A percentile compares a stretch with the other conserved stretches of the same genome.
Evolutionary conservation across 2,888 invertebrate genomes (phyloP).

Genomic region (Drosophila niveifrons): DNA sequence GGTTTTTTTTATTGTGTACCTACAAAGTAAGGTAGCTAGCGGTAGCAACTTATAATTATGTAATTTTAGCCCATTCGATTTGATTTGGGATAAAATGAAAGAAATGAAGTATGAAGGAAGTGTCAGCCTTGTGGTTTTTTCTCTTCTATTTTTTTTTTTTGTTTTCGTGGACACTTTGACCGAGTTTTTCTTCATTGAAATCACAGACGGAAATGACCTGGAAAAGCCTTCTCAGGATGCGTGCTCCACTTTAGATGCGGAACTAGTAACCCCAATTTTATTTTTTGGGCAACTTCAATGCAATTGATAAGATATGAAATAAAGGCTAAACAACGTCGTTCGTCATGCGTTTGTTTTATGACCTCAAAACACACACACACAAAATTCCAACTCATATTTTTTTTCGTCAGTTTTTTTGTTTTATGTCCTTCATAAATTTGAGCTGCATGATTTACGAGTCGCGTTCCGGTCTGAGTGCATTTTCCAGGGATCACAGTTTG

Average conservation of each 20-base stretch:
- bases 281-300: constrained; percentile 18
- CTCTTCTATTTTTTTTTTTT: not conserved
- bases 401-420: constrained; percentile 36
- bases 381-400: constrained; percentile 41
- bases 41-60: constrained; percentile 67
- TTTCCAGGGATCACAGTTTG: constrained; percentile 65
- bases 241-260: constrained; percentile 54
- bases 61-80: constrained; percentile 66
- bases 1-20: constrained; percentile 46
- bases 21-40: constrained; percentile 21
- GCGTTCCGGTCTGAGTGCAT: constrained; percentile 3
- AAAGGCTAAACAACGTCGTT: not conserved
- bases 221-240: constrained; percentile 62
- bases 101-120: constrained; percentile 50
- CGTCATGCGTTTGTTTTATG: constrained; percentile 18
- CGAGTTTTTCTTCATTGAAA: constrained; percentile 45
- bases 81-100: not conserved
- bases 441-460: constrained; percentile 43
- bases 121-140: constrained; percentile 59
- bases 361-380: constrained; percentile 10
- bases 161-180: constrained; percentile 34
- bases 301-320: not conserved
- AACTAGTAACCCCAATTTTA: constrained; percentile 58
- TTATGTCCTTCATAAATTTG: constrained; percentile 45
- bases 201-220: constrained; percentile 66